Evolutionary conservation across 2,113 vertebrate species (phyloP).

Genomic region (Corydoras sp.): DNA sequence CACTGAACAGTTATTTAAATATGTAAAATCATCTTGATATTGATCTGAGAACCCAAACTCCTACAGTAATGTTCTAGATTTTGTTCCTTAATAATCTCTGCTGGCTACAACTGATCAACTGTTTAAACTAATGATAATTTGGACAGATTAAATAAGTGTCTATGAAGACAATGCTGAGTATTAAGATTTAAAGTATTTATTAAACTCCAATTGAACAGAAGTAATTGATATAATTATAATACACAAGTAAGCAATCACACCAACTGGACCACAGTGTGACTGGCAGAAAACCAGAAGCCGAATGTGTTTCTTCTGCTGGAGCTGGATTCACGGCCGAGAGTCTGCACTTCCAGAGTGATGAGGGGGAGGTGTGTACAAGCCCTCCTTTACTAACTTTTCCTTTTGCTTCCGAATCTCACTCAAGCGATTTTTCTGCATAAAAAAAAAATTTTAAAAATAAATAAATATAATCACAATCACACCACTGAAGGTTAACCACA

Average conservation of each 20-base stretch:
- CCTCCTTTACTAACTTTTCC: conserved; percentile 80
- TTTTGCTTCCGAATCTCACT: conserved; percentile 65
- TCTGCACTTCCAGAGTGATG: conserved; percentile 64
- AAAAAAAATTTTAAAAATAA: too few species aligned
- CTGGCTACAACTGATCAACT: too few species aligned
- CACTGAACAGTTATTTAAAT: too few species aligned
- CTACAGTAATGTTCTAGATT: too few species aligned
- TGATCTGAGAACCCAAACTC: too few species aligned
- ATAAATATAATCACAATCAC: neutral
- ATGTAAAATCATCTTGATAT: too few species aligned
- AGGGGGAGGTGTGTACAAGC: conserved; percentile 72
- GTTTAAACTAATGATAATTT: too few species aligned
- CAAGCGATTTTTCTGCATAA: conserved; percentile 66
- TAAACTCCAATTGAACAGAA: conserved; percentile 46
- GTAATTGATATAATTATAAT: conserved; percentile 47
- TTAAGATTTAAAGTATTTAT: conserved; percentile 52
- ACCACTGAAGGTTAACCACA: neutral
- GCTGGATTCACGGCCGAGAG: conserved; percentile 51
- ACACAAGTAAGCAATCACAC: conserved; percentile 42
- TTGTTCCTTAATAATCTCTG: too few species aligned
- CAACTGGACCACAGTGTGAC: neutral
- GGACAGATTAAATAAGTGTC: too few species aligned
- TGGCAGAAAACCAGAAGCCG: neutral
- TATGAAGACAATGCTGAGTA: neutral
- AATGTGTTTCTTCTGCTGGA: neutral